Evolutionary conservation across 2,888 invertebrate genomes (phyloP).

Genomic region (Clusia tigrina): DNA sequence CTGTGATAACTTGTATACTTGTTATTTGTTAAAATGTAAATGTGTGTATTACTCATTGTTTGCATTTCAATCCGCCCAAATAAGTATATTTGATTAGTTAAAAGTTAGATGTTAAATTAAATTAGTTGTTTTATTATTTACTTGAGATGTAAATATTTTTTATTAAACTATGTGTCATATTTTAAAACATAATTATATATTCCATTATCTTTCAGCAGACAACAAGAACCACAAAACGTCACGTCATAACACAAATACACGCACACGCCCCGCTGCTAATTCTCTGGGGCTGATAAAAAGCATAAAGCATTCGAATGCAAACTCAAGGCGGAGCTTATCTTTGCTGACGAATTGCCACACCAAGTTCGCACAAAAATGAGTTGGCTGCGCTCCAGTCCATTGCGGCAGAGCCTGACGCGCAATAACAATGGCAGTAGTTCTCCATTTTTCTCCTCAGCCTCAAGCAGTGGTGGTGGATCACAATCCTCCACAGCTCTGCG

Average conservation of each 20-base stretch:
- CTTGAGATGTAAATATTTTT: neutral
- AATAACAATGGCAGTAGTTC: conserved; percentile 58
- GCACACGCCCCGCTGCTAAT: neutral
- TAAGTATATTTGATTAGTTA: no score
- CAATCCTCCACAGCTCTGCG: conserved; percentile 51
- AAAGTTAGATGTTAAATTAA: no score
- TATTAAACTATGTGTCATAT: neutral
- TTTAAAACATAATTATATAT: neutral
- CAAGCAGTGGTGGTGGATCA: conserved; percentile 23
- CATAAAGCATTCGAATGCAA: neutral
- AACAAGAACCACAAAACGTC: neutral
- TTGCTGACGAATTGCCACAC: neutral
- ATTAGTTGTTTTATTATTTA: neutral
- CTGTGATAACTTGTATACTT: no score
- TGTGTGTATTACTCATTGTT: no score
- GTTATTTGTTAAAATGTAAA: no score
- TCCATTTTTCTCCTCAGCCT: conserved; percentile 29
- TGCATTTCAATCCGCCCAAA: no score
- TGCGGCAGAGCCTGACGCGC: conserved; percentile 65
- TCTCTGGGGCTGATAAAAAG: neutral
- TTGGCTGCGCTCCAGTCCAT: conserved; percentile 72
- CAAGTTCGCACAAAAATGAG: conserved; percentile 67
- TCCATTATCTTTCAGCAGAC: neutral
- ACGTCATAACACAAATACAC: neutral
- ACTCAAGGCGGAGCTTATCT: neutral